Evolutionary conservation across 2,888 invertebrate species (phyloP).

Genomic region (Caenorhabditis angaria): DNA sequence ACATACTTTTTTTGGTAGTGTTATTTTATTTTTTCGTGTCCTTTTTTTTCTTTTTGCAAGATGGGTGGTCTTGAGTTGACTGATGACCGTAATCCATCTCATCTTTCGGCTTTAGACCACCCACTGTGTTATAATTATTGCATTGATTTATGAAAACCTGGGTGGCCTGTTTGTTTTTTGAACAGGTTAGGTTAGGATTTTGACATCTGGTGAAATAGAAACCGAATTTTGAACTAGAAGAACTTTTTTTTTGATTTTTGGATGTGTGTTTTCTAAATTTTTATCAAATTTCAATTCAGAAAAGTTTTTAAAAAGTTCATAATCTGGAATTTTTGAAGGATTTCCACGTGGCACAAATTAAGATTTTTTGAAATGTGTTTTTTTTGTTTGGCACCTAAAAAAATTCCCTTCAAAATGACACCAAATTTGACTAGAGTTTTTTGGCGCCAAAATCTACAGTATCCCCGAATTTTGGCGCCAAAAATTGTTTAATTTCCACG

Average conservation of each 20-base stretch:
- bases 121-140: conserved; percentile 21
- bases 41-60: background rate
- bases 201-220: background rate
- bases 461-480: too few relatives aligned
- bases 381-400: too few relatives aligned
- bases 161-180: background rate
- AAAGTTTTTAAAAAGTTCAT: too few relatives aligned
- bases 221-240: background rate
- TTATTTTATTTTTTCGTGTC: background rate
- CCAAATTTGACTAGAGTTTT: too few relatives aligned
- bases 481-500: too few relatives aligned
- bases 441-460: too few relatives aligned
- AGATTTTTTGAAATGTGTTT: too few relatives aligned
- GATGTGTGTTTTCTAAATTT: background rate
- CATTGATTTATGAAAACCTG: conserved; percentile 14
- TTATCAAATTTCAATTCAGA: too few relatives aligned
- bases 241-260: background rate
- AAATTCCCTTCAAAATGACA: too few relatives aligned
- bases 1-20: background rate
- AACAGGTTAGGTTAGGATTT: background rate
- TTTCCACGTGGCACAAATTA: too few relatives aligned
- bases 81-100: conserved; percentile 43
- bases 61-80: conserved; percentile 24
- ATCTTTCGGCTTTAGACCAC: conserved; percentile 28
- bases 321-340: too few relatives aligned